Conservation (phyloP, 2,888 invertebrate genomes). For the Hypsopygia costalis region DNA sequence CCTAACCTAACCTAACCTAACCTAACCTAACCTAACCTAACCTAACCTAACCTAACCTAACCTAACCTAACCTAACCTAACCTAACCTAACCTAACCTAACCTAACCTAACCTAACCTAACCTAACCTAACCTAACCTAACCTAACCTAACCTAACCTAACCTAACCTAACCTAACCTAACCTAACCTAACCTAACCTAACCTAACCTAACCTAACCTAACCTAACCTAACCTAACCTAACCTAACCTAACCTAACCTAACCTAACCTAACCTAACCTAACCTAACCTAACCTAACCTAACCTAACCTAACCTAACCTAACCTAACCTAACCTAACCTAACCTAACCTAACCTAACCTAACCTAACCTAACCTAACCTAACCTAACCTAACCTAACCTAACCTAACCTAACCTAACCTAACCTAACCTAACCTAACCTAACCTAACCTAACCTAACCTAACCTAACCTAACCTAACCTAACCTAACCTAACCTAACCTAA, state of each 20-base stretch:
- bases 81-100: constrained; percentile 12
- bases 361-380: constrained; percentile 8
- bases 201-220: constrained; percentile 14
- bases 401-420: constrained; percentile 13
- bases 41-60: constrained; percentile 12
- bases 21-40: constrained; percentile 12
- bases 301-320: constrained; percentile 13
- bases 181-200: constrained; percentile 10
- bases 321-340: constrained; percentile 14
- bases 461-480: constrained; percentile 17
- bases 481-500: constrained; percentile 19
- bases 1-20: constrained; percentile 12
- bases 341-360: constrained; percentile 15
- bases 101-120: constrained; percentile 9
- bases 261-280: constrained; percentile 16
- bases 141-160: constrained; percentile 11
- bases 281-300: constrained; percentile 17
- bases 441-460: constrained; percentile 15
- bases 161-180: constrained; percentile 12
- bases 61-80: constrained; percentile 12
- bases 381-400: constrained; percentile 16
- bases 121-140: constrained; percentile 11
- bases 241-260: constrained; percentile 17
- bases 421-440: constrained; percentile 14
- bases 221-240: constrained; percentile 12